Evolutionary conservation across 2,888 invertebrate genomes (phyloP), one percentile per base, ranked within the genome.

Genomic region (Thecocarcelia acutangulata): DNA sequence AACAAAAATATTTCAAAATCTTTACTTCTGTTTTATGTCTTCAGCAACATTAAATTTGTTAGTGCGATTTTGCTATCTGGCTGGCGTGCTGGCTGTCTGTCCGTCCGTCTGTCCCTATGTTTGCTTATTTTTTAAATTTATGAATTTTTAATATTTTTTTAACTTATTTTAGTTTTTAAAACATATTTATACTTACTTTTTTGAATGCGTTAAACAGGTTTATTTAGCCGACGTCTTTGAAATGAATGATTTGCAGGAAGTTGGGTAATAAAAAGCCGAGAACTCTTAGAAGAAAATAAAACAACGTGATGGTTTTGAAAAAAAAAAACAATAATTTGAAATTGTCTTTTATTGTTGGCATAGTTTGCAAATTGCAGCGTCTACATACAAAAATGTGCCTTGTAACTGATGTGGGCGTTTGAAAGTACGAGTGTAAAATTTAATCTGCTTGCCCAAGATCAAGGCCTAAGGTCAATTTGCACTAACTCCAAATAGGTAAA

Each of bases 1-100:
- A 63, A 69, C 58, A 75, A 77, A 63, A 69, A 63, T 54, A 77
- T 77, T 77, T 70, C 69, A 64, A 78, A 64, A 72, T 78, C 13
- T 50, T 52, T 73, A 59, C 61, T 21, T 44, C 15, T 52, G 63
- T 73, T 68, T 73, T 61, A 59, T 59, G 46, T 64, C 56, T 70
- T 28, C 11, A 64, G 58, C 42, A 64, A 72, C 59, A 78, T 66
- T 72, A 59, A 28, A 46, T 56, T 70, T 56, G 56, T 68, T 52
- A 3, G 19, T 50, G 40, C 1, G n/a, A 44, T 54, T 46, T 61
- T 37, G 44, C 13, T 54, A 56, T 24, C 37, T 24, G 52, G 19
- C 4, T 19, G 63, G 9, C 40, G 13, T 24, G 15, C 44, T 58
- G 46, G 37, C 48, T 15, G 2, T 33, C 12, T 17, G 63, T 17